Percentiles rank a stretch among this genome's conserved stretches.
Conservation (phyloP, 2,797 vertebrate species). For the Gorsachius magnificus region DNA sequence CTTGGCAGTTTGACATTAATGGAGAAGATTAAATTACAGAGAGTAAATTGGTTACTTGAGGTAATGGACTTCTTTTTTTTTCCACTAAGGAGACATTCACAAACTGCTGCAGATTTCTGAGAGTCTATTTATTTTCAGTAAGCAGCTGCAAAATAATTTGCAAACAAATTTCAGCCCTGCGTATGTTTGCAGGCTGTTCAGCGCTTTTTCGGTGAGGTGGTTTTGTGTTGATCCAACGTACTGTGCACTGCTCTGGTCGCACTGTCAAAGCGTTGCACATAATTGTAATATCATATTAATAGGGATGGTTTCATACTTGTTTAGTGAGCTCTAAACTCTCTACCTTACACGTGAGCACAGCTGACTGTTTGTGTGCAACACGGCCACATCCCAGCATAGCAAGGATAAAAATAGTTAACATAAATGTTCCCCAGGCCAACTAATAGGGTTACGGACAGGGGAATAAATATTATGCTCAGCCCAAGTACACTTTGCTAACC, state of each 20-base stretch:
- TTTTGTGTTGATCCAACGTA: rapidly evolving
- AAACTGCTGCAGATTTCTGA: background rate
- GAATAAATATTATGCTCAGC: background rate
- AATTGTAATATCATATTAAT: no score
- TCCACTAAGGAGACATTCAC: background rate
- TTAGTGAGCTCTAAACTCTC: background rate
- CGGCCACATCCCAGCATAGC: background rate
- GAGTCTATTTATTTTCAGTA: background rate
- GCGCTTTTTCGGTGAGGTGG: rapidly evolving
- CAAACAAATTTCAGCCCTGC: background rate
- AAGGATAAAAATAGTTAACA: background rate
- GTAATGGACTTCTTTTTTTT: background rate
- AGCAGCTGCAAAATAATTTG: background rate
- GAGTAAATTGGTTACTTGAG: background rate
- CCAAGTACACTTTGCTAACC: background rate
- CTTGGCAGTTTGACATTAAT: background rate
- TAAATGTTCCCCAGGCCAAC: background rate
- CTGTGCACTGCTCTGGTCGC: background rate
- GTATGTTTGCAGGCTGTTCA: background rate
- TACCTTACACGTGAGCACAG: rapidly evolving
- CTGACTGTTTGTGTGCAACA: background rate
- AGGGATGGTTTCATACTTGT: rapidly evolving
- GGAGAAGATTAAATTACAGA: background rate
- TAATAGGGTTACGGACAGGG: background rate
- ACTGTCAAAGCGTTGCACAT: background rate